Evolutionary conservation across 35 echinoderm and acorn worm species (phyloP).

Genomic region (Lytechinus variegatus): DNA sequence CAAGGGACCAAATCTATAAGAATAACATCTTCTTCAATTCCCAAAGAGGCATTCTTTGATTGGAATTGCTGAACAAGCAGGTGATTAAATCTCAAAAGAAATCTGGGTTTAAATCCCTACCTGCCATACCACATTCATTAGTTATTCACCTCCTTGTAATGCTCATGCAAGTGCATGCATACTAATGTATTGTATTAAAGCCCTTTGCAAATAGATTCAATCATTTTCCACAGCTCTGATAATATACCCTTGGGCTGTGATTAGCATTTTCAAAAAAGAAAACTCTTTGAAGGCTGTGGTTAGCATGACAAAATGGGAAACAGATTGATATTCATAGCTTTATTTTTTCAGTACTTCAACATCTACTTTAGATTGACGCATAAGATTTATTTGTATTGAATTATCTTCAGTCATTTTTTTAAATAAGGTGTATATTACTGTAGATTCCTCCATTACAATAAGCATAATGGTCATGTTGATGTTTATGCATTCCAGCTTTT

Average conservation of each 20-base stretch:
- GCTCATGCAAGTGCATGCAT: not conserved
- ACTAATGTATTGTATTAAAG: not conserved
- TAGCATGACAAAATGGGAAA: not conserved
- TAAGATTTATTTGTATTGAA: too few relatives aligned
- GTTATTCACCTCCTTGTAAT: not conserved
- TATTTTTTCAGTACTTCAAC: not conserved
- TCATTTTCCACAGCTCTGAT: too few relatives aligned
- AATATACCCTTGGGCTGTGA: too few relatives aligned
- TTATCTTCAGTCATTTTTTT: too few relatives aligned
- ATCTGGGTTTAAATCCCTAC: not conserved
- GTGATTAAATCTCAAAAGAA: not conserved
- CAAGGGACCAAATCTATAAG: not conserved
- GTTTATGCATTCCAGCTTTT: too few relatives aligned
- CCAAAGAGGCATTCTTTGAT: not conserved
- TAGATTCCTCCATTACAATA: too few relatives aligned
- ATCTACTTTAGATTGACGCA: not conserved
- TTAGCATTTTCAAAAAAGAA: too few relatives aligned
- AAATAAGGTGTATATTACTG: too few relatives aligned
- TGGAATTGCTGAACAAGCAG: not conserved
- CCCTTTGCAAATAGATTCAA: too few relatives aligned
- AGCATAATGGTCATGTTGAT: too few relatives aligned
- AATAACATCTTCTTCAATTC: not conserved
- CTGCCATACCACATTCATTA: not conserved
- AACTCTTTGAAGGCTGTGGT: not conserved
- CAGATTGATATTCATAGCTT: not conserved